Conservation (phyloP, 2,888 invertebrate genomes). For the Alitta virens region DNA sequence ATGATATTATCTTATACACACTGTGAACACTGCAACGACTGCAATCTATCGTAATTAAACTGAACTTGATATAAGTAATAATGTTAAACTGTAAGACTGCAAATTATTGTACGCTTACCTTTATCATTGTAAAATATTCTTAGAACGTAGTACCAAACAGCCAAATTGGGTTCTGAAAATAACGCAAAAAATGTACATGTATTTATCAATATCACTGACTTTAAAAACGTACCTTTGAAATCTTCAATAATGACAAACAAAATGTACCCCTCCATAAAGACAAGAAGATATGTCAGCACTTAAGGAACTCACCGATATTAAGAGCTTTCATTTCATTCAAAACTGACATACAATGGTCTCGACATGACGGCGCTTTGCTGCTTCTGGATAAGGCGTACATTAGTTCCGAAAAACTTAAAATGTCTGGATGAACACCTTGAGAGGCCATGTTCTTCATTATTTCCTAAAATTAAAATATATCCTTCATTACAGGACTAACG, state of each 20-base stretch:
- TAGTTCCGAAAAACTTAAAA: constrained; percentile 68
- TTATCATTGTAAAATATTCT: constrained; percentile 69
- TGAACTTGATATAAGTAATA: neutral
- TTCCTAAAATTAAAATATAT: too few relatives aligned
- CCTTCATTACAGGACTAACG: too few relatives aligned
- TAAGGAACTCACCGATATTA: constrained; percentile 59
- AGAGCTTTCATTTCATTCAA: constrained; percentile 68
- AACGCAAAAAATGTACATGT: neutral
- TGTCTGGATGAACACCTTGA: constrained; percentile 65
- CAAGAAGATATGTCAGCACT: too few relatives aligned
- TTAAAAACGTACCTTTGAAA: too few relatives aligned
- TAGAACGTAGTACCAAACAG: constrained; percentile 73
- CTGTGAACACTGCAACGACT: too few relatives aligned
- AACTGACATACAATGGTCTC: constrained; percentile 60
- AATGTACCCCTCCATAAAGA: too few relatives aligned
- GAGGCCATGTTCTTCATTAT: constrained; percentile 67
- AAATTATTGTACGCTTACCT: constrained; percentile 60
- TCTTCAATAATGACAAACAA: too few relatives aligned
- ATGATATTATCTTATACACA: too few relatives aligned
- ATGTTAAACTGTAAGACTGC: neutral
- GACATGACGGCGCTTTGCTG: constrained; percentile 53
- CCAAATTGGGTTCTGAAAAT: constrained; percentile 67
- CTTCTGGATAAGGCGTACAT: constrained; percentile 62
- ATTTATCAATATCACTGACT: too few relatives aligned
- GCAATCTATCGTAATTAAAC: too few relatives aligned